Conservation (phyloP, 2,888 invertebrate genomes). For the Harpalus rubripes region DNA sequence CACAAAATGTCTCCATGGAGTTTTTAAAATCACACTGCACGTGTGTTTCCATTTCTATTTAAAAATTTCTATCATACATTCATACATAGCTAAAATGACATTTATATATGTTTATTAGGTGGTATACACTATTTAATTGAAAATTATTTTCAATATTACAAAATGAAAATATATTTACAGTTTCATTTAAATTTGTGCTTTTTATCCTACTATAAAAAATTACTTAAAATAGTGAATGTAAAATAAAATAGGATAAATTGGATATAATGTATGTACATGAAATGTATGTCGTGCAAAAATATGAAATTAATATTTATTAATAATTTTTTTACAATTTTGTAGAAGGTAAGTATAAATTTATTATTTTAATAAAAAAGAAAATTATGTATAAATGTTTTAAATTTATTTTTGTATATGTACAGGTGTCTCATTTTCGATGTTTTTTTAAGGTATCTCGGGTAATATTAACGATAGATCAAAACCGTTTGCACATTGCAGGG, state of each 20-base stretch:
- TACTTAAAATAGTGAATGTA: background rate
- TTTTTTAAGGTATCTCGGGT: no score
- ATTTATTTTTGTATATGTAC: no score
- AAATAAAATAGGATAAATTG: no score
- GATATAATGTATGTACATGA: background rate
- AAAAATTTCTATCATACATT: conserved; percentile 24
- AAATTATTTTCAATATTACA: background rate
- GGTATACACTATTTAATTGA: conserved; percentile 35
- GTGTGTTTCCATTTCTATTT: conserved; percentile 61
- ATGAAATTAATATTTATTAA: no score
- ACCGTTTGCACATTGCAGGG: no score
- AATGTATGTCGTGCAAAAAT: no score
- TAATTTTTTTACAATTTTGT: no score
- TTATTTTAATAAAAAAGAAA: no score
- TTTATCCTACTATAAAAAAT: background rate
- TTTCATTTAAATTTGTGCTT: background rate
- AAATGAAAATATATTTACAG: background rate
- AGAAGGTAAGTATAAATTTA: no score
- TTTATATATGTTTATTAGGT: conserved; percentile 45
- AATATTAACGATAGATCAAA: no score
- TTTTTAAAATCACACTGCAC: conserved; percentile 50
- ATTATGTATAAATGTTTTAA: no score
- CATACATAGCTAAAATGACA: conserved; percentile 52
- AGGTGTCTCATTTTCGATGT: no score
- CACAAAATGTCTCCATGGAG: conserved; percentile 2